Evolutionary conservation across 1,140 invertebrate species (phyloP).

Genomic region (Aphelenchoides avenae): DNA sequence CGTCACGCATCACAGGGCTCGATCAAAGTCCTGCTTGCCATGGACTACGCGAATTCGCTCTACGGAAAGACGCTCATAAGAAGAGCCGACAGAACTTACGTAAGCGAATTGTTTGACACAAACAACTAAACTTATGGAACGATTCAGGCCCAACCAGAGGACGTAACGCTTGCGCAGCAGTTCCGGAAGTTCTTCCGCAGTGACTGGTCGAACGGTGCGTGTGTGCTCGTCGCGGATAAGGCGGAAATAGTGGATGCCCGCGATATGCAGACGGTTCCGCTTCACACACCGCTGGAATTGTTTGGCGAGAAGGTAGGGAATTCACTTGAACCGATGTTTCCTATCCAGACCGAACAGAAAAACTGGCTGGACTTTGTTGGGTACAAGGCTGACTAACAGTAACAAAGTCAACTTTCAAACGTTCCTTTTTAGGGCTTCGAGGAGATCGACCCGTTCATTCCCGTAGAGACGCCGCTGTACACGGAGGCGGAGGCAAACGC

Average conservation of each 20-base stretch:
- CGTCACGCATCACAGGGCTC: constrained; percentile 40
- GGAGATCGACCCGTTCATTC: constrained; percentile 53
- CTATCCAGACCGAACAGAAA: background rate
- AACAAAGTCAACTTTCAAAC: no score
- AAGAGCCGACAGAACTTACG: constrained; percentile 46
- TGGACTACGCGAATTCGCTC: constrained; percentile 56
- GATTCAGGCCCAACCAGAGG: constrained; percentile 41
- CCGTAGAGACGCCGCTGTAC: constrained; percentile 53
- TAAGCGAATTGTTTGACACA: constrained; percentile 5
- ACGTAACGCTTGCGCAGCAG: constrained; percentile 44
- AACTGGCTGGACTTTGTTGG: background rate
- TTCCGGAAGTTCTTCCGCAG: constrained; percentile 40
- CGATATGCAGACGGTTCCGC: constrained; percentile 37
- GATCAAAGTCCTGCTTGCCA: constrained; percentile 52
- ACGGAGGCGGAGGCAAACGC: constrained; percentile 36
- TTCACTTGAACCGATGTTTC: constrained; percentile 11
- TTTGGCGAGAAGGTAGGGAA: constrained; percentile 50
- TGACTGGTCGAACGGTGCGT: constrained; percentile 52
- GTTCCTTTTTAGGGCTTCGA: constrained; percentile 43
- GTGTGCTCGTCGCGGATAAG: constrained; percentile 53
- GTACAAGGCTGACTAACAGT: no score
- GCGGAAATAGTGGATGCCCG: constrained; percentile 43
- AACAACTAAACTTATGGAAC: constrained; percentile 4
- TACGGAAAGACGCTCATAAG: constrained; percentile 48
- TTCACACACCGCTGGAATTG: constrained; percentile 47